Percentiles rank a stretch among this genome's conserved stretches.
Conservation (phyloP, 2,113 vertebrate genomes). For the Vulpes lagopus region DNA sequence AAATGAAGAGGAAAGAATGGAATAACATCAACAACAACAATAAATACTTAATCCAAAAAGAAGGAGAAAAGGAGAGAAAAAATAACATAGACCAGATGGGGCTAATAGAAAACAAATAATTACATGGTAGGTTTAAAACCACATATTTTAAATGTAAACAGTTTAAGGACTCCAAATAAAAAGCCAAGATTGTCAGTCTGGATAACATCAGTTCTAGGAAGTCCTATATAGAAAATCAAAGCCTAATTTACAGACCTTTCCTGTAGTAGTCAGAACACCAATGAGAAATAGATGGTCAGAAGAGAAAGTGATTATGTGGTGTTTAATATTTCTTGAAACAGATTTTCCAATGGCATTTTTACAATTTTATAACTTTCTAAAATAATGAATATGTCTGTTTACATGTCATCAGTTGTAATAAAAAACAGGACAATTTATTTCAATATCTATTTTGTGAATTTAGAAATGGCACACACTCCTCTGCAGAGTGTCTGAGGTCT, state of each 20-base stretch:
- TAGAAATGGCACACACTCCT: background rate
- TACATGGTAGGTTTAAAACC: background rate
- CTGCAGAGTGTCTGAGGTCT: background rate
- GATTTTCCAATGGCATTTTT: constrained; percentile 9
- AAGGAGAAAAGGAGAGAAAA: background rate
- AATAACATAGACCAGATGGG: background rate
- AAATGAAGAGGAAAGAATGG: background rate
- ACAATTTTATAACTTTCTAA: background rate
- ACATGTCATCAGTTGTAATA: background rate
- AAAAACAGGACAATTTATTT: background rate
- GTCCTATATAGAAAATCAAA: background rate
- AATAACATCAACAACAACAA: background rate
- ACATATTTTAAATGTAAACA: background rate
- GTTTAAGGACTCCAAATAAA: background rate
- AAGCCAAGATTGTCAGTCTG: background rate
- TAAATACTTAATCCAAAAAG: background rate
- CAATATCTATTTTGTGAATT: background rate
- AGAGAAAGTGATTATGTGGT: background rate
- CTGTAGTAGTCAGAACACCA: background rate
- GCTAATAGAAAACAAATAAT: constrained; percentile 24
- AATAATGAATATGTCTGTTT: background rate
- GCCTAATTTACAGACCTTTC: background rate
- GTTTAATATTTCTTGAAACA: background rate
- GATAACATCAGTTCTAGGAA: background rate
- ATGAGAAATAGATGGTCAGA: background rate